Conservation (phyloP, 1,140 invertebrate species). For the Hycleus phaleratus region DNA sequence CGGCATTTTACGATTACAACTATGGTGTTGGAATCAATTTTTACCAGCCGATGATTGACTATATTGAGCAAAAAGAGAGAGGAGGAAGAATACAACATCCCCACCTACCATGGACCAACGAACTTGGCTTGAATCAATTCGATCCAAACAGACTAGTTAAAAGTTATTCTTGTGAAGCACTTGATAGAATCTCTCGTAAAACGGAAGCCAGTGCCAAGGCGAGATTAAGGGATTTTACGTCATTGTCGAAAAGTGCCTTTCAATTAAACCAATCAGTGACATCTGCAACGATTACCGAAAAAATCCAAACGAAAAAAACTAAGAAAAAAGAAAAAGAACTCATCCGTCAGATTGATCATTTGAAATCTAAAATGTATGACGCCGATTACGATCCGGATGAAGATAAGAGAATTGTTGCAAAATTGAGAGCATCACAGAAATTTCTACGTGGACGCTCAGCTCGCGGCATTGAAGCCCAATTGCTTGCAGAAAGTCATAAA, state of each 20-base stretch:
- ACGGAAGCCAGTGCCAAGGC: conserved; percentile 58
- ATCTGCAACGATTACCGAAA: conserved; percentile 27
- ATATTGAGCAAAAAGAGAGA: conserved; percentile 52
- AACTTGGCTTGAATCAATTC: conserved; percentile 55
- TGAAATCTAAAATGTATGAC: conserved; percentile 33
- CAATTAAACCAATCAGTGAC: conserved; percentile 29
- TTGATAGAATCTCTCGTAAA: conserved; percentile 53
- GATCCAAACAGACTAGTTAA: conserved; percentile 29
- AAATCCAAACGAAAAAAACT: conserved; percentile 25
- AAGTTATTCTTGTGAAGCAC: conserved; percentile 53
- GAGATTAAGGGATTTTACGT: conserved; percentile 49
- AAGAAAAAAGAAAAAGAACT: conserved; percentile 29
- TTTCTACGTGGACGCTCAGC: conserved; percentile 63
- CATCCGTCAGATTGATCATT: conserved; percentile 28
- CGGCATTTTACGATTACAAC: conserved; percentile 66
- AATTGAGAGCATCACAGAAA: conserved; percentile 45
- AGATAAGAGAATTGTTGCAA: conserved; percentile 26
- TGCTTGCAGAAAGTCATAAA: conserved; percentile 51
- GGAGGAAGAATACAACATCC: conserved; percentile 47
- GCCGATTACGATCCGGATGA: conserved; percentile 29
- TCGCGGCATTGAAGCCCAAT: conserved; percentile 57
- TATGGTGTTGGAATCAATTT: conserved; percentile 72
- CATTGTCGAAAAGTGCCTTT: conserved; percentile 33
- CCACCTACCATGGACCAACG: conserved; percentile 66
- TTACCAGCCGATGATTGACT: conserved; percentile 78